Conservation (phyloP, 2,113 vertebrate species). For the Coracopsis vasa region DNA sequence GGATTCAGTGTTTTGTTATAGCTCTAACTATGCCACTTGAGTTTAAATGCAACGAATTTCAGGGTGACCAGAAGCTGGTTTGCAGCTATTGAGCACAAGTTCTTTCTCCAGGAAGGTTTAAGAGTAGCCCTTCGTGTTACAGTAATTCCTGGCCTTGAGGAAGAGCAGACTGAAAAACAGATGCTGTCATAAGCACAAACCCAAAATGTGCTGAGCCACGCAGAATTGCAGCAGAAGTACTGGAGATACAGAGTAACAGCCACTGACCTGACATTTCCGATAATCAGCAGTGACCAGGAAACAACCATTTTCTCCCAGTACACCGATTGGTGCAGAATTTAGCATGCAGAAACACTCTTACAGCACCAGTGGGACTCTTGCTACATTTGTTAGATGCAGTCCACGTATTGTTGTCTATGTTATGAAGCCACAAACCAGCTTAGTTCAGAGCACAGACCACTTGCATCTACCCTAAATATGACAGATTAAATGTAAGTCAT, state of each 20-base stretch:
- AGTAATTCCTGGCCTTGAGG: background rate
- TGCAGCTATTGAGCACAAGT: accelerated
- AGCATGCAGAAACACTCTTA: background rate
- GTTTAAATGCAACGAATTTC: background rate
- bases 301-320: background rate
- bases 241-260: background rate
- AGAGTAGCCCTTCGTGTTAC: background rate
- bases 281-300: constrained; percentile 19
- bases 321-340: accelerated
- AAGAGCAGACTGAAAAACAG: background rate
- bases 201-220: background rate
- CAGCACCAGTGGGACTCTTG: background rate
- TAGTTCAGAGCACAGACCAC: background rate
- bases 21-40: background rate
- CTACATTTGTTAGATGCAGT: background rate
- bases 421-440: background rate
- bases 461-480: background rate
- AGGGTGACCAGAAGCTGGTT: background rate
- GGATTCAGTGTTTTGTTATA: background rate
- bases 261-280: background rate
- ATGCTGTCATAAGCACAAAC: background rate
- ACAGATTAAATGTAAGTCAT: background rate
- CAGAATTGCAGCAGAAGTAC: background rate
- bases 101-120: background rate
- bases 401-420: background rate